Conservation (phyloP, 1,140 invertebrate genomes). For the Armadillidium nasatum region DNA sequence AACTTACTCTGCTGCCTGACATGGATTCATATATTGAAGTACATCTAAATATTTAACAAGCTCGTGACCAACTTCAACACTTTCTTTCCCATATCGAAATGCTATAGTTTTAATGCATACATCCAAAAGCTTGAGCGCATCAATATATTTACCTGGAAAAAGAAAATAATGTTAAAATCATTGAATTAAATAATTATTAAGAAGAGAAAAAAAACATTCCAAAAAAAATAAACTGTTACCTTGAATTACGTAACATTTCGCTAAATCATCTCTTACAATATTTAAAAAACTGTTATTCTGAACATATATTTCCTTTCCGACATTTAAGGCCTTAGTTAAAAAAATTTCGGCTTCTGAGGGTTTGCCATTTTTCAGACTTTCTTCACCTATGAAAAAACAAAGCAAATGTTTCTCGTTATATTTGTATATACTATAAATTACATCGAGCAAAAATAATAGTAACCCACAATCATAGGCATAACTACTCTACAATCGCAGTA, state of each 20-base stretch:
- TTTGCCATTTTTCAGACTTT: not conserved
- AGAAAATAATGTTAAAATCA: not conserved
- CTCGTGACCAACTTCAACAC: conserved; percentile 58
- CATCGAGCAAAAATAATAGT: too few species aligned
- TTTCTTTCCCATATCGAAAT: conserved; percentile 55
- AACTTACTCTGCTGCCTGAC: not conserved
- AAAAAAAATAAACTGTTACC: not conserved
- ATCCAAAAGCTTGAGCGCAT: not conserved
- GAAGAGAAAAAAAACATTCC: not conserved
- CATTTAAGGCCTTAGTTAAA: not conserved
- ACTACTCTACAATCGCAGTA: too few species aligned
- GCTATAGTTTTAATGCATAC: conserved; percentile 51
- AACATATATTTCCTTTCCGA: not conserved
- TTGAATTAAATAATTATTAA: not conserved
- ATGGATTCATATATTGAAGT: not conserved
- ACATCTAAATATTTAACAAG: conserved; percentile 52
- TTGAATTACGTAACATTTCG: not conserved
- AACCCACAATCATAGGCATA: too few species aligned
- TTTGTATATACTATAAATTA: too few species aligned
- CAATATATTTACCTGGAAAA: not conserved
- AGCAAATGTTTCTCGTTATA: too few species aligned
- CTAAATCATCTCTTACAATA: not conserved
- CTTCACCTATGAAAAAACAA: not conserved
- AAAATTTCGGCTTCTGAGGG: not conserved
- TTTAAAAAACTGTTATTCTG: not conserved